Evolutionary conservation across 1,140 invertebrate genomes (phyloP), one percentile per base, ranked within the genome.

Genomic region (Campodea augens): DNA sequence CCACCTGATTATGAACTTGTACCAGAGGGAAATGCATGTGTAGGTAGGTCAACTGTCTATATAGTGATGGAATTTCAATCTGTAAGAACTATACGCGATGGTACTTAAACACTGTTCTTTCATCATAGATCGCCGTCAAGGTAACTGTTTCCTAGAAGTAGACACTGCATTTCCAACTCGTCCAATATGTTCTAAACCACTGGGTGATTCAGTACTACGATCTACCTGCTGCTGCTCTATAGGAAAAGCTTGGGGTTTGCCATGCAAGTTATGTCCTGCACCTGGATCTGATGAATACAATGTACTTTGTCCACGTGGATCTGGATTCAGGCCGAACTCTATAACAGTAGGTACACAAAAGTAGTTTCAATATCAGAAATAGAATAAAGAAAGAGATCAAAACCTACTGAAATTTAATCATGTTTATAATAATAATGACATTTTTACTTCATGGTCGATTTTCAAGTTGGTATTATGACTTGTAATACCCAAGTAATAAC

Each of bases 171-270:
- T 60, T 51, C 57, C 52, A 57, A 63, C 58, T 1, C 52, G 63
- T 21, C 63, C 62, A 21, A 51, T 64, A 12, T 75, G 73, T 52
- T 55, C 57, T 13, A 57, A 64, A 23, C 73, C 61, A 60, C 72
- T 71, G 58, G 80, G 69, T 3, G 56, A 64, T 12, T 57, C 63
- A 49, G 73, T 86, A 2, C 80, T 80, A 0, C 75, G 78, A 60
- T 74, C 84, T 0, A 75, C 81, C 1, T 91, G 86, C 56, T 91
- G 87, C 57, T 91, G 86, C 60, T 82, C 81, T 39, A 71, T 87
- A 15, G 85, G 85, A 32, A 73, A 69, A 48, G 83, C 78, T 0
- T 90, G 86, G 85, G 85, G 84, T 19, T 76, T 80, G 23, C 65
- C 70, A 38, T 90, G 87, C 62, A 81, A 88, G 55, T 54, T 74